Percentiles rank a stretch among this genome's conserved stretches.
These are phyloP conservation scores for Bruchidius siliquastri DNA, from an alignment of 2,888 invertebrate genomes.

Conservation along the genomic window DNA sequence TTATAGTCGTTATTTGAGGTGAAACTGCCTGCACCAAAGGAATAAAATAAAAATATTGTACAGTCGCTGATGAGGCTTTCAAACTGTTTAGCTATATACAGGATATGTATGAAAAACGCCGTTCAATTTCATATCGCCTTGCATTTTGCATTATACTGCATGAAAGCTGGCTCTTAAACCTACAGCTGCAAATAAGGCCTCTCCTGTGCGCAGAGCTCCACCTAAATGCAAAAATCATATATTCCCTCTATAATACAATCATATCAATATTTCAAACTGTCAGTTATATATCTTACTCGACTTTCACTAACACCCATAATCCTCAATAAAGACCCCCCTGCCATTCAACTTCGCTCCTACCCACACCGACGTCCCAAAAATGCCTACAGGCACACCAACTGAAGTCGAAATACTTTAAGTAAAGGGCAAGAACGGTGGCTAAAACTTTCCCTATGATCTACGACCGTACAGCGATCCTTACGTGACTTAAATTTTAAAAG, in stretches of 20 bases:
- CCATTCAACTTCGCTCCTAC: not conserved
- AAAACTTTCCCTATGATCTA: not conserved
- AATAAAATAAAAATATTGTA: too few relatives aligned
- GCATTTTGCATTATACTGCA: too few relatives aligned
- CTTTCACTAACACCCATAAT: not conserved
- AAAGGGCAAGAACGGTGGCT: not conserved
- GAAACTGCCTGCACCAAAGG: too few relatives aligned
- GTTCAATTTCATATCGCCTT: too few relatives aligned
- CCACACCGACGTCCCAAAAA: not conserved
- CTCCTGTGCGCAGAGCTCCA: too few relatives aligned
- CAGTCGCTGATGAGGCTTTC: too few relatives aligned
- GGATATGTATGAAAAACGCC: too few relatives aligned
- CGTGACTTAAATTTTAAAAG: not conserved
- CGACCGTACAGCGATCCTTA: not conserved
- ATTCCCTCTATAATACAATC: not conserved
- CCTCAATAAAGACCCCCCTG: not conserved
- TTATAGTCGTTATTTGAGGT: too few relatives aligned
- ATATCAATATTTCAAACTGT: not conserved
- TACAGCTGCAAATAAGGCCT: too few relatives aligned
- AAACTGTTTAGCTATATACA: too few relatives aligned
- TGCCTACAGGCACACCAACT: not conserved
- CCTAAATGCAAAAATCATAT: not conserved
- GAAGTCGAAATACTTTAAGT: not conserved
- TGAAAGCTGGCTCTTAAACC: too few relatives aligned
- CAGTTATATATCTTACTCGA: not conserved